A percentile compares a stretch with the other conserved stretches of the same genome.
These are phyloP conservation scores for Eudasyphora cyanicolor DNA, from an alignment of 2,888 invertebrate genomes.

Conservation along the genomic window DNA sequence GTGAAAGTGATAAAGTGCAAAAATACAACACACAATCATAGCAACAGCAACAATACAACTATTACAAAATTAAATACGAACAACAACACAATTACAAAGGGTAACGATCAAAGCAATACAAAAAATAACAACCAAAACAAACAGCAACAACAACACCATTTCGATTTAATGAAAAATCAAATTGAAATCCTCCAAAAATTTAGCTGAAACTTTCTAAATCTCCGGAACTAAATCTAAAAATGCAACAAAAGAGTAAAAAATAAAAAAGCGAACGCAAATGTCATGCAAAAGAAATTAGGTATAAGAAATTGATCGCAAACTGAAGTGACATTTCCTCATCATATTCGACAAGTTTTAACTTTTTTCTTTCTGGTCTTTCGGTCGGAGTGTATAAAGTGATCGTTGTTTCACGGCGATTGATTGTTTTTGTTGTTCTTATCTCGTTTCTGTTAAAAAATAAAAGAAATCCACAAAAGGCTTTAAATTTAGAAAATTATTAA, in stretches of 20 bases:
- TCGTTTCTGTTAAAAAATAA: slow-evolving; percentile 43
- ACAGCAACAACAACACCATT: slow-evolving; percentile 66
- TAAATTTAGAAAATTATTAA: slow-evolving; percentile 66
- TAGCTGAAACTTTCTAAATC: slow-evolving; percentile 61
- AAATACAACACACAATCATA: slow-evolving; percentile 63
- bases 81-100: slow-evolving; percentile 42
- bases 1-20: slow-evolving; percentile 66
- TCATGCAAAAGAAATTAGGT: slow-evolving; percentile 17
- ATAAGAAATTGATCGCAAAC: not conserved
- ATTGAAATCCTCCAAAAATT: slow-evolving; percentile 61
- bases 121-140: slow-evolving; percentile 67
- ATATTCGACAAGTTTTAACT: not conserved
- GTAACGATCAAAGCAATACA: slow-evolving; percentile 54
- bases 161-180: slow-evolving; percentile 65
- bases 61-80: slow-evolving; percentile 58
- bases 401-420: not conserved
- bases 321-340: not conserved
- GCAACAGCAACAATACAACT: slow-evolving; percentile 63
- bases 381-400: slow-evolving; percentile 1
- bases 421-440: slow-evolving; percentile 35
- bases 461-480: slow-evolving; percentile 70
- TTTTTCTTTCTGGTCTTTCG: slow-evolving; percentile 14
- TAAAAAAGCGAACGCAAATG: slow-evolving; percentile 48
- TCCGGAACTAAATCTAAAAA: not conserved
- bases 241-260: slow-evolving; percentile 46